Percentiles rank a stretch among this genome's conserved stretches.
phyloP scores from a whole-genome alignment of 2,888 invertebrate species.

The Holacanthella duospinosa region DNA sequence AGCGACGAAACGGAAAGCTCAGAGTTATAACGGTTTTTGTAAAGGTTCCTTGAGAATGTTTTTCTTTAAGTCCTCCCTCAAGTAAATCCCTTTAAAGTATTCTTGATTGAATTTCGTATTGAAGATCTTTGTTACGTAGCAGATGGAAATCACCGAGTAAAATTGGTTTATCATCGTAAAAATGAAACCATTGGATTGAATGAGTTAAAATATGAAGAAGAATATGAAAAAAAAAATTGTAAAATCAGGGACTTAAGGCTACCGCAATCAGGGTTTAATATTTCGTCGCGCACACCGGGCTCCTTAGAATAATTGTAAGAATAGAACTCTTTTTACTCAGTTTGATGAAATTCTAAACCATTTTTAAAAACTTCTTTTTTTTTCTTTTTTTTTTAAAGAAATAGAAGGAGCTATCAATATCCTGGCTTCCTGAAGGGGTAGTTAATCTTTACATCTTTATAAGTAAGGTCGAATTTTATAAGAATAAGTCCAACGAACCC shows the following conservation, averaged over 20 bases:
- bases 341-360: constrained; percentile 1
- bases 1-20: no score
- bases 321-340: not conserved
- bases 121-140: not conserved
- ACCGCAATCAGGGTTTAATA: constrained; percentile 3
- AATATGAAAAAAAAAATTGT: not conserved
- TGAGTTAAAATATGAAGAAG: no score
- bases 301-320: not conserved
- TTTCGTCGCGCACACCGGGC: constrained; percentile 1
- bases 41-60: no score
- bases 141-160: not conserved
- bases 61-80: no score
- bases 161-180: not conserved
- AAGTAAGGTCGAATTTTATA: no score
- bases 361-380: constrained; percentile 1
- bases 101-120: not conserved
- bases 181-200: not conserved
- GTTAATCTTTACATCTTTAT: no score
- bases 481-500: not conserved
- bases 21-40: no score
- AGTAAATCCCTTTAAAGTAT: not conserved
- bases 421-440: not conserved
- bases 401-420: not conserved
- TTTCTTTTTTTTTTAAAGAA: no score
- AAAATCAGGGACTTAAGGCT: not conserved